Percentiles rank a stretch among this genome's conserved stretches.
Evolutionary conservation across 1,140 invertebrate species (phyloP).

Genomic region (Trachymyrmex cornetzi): DNA sequence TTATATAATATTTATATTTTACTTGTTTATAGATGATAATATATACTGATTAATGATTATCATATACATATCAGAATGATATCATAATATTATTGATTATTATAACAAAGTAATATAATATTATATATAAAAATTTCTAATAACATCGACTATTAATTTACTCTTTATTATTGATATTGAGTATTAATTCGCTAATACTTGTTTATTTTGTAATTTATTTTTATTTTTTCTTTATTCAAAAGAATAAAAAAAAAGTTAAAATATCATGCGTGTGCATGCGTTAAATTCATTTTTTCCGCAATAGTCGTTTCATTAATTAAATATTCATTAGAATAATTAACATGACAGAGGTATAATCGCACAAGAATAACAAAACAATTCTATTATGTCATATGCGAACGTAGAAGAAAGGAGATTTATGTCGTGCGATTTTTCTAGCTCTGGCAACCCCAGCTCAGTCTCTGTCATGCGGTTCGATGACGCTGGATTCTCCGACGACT

Average conservation of each 20-base stretch:
- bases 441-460: slow-evolving; percentile 87
- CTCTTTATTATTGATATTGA: neutral
- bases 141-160: neutral
- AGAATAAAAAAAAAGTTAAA: neutral
- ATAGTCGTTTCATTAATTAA: slow-evolving; percentile 9
- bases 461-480: slow-evolving; percentile 89
- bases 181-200: neutral
- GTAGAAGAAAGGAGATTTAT: slow-evolving; percentile 26
- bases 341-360: neutral
- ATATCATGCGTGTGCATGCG: neutral
- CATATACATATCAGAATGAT: neutral
- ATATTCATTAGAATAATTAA: slow-evolving; percentile 34
- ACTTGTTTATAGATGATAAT: neutral
- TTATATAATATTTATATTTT: neutral
- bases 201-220: neutral
- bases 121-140: neutral
- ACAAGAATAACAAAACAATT: slow-evolving; percentile 19
- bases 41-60: slow-evolving; percentile 4
- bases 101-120: neutral
- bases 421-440: slow-evolving; percentile 74
- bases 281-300: neutral
- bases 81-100: slow-evolving; percentile 9
- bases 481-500: slow-evolving; percentile 88
- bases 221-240: neutral
- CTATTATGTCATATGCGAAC: neutral